Evolutionary conservation across 2,113 vertebrate genomes (phyloP).

Genomic region (Electrona antarctica): DNA sequence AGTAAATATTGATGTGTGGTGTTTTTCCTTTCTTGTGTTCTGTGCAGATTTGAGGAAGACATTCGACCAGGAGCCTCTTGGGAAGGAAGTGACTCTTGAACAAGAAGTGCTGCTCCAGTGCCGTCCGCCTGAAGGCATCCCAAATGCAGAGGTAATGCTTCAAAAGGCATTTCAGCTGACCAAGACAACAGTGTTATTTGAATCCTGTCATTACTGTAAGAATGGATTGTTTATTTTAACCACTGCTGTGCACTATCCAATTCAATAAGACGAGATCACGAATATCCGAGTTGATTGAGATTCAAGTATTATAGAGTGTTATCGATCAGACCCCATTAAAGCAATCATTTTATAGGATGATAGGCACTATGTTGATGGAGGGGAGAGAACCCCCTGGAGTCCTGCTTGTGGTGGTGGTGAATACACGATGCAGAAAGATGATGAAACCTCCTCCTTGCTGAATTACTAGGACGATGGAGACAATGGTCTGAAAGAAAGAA

Average conservation of each 20-base stretch:
- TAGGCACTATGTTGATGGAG: no score
- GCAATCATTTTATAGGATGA: background rate
- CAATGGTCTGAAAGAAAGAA: no score
- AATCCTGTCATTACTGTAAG: background rate
- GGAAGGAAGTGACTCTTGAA: constrained; percentile 94
- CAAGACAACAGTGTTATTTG: constrained; percentile 25
- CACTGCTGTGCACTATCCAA: no score
- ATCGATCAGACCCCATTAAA: background rate
- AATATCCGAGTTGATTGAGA: no score
- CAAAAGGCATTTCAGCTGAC: constrained; percentile 8
- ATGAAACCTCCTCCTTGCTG: no score
- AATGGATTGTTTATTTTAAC: background rate
- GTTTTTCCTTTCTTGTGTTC: constrained; percentile 29
- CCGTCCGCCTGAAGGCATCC: constrained; percentile 96
- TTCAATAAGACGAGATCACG: no score
- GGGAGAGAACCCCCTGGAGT: no score
- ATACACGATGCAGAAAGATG: no score
- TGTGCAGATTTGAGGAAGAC: constrained; percentile 91
- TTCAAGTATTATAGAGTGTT: no score
- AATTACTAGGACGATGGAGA: no score
- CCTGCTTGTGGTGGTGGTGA: no score
- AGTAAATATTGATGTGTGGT: constrained; percentile 10
- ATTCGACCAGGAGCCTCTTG: constrained; percentile 95
- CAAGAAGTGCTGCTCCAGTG: constrained; percentile 97
- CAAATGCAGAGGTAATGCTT: constrained; percentile 88